These are phyloP conservation scores for Rhamnusium bicolor DNA, from an alignment of 2,888 invertebrate genomes.

Conservation along the genomic window DNA sequence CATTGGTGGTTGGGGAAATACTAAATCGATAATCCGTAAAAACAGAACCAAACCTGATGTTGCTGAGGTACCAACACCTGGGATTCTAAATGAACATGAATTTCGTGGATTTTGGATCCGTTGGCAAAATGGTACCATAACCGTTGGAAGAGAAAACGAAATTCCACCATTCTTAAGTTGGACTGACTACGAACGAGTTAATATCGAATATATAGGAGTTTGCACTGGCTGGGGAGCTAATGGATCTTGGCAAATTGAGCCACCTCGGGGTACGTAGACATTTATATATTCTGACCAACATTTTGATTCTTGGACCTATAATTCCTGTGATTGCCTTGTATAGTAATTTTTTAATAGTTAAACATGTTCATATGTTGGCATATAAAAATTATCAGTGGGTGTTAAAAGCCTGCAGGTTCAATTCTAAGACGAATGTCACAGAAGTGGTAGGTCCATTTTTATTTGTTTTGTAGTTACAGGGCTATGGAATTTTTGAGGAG, in stretches of 20 bases:
- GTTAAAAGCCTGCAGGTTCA: too few relatives aligned
- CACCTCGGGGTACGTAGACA: conserved; percentile 50
- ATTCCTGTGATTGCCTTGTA: too few relatives aligned
- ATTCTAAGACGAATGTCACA: too few relatives aligned
- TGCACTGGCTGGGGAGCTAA: conserved; percentile 91
- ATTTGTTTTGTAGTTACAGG: too few relatives aligned
- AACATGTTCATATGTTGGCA: too few relatives aligned
- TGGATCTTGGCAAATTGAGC: conserved; percentile 86
- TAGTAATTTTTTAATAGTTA: too few relatives aligned
- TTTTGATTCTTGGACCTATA: too few relatives aligned
- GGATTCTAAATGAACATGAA: conserved; percentile 81
- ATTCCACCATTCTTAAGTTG: conserved; percentile 84
- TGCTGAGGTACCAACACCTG: conserved; percentile 78
- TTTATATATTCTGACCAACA: too few relatives aligned
- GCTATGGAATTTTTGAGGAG: too few relatives aligned
- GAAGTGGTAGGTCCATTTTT: too few relatives aligned
- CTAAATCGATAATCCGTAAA: conserved; percentile 86
- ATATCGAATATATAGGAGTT: conserved; percentile 83
- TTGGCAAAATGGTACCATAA: conserved; percentile 77
- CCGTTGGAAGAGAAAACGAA: conserved; percentile 72
- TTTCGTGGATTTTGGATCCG: conserved; percentile 87
- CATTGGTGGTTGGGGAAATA: conserved; percentile 91
- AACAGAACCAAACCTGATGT: conserved; percentile 77
- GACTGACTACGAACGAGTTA: conserved; percentile 81
- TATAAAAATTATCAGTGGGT: too few relatives aligned